These are phyloP conservation scores for Agrypnia vestita DNA, from an alignment of 1,140 invertebrate genomes.

Conservation along the genomic window DNA sequence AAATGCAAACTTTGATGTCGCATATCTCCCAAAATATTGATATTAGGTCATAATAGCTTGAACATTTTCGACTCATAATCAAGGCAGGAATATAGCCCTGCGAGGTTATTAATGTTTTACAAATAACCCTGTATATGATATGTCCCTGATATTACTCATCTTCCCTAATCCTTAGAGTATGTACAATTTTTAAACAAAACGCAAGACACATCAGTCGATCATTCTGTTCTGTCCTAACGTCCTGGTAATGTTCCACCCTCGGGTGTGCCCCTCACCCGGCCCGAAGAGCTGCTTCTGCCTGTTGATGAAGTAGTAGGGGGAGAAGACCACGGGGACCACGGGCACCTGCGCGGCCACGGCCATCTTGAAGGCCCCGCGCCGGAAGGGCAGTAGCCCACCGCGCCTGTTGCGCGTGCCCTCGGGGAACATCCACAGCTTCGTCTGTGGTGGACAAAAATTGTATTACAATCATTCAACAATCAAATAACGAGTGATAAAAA, in stretches of 20 bases:
- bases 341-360: conserved; percentile 82
- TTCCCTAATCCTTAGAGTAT: no score
- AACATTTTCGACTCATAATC: no score
- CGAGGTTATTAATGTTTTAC: no score
- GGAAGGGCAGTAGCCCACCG: conserved; percentile 74
- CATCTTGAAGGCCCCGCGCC: conserved; percentile 85
- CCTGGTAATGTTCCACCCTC: not conserved
- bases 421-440: conserved; percentile 79
- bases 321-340: conserved; percentile 82
- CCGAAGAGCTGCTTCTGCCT: conserved; percentile 69
- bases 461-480: not conserved
- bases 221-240: not conserved
- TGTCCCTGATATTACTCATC: no score
- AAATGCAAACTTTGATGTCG: no score
- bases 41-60: no score
- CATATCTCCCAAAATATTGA: no score
- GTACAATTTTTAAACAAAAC: no score
- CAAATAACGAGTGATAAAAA: not conserved
- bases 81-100: no score
- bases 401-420: conserved; percentile 76
- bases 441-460: conserved; percentile 70
- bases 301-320: conserved; percentile 77
- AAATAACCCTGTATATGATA: no score
- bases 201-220: not conserved
- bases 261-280: conserved; percentile 64